These are phyloP conservation scores for Meda fulgida DNA, from an alignment of 2,797 vertebrate species.

Conservation along the genomic window DNA sequence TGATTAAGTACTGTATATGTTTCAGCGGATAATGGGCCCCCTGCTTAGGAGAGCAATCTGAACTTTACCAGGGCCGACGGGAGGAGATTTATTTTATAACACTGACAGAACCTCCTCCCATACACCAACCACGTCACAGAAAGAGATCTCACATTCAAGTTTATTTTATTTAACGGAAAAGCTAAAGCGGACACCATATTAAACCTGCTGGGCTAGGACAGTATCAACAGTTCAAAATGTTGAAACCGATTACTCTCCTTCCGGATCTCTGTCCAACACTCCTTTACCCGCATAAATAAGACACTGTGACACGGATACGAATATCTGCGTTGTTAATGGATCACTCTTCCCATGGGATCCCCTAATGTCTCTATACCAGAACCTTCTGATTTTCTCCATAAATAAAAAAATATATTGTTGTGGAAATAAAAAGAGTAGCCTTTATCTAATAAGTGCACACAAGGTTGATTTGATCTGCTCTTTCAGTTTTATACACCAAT, in stretches of 20 bases:
- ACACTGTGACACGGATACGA: constrained; percentile 46
- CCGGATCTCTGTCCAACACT: constrained; percentile 36
- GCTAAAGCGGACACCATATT: constrained; percentile 47
- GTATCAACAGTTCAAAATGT: constrained; percentile 32
- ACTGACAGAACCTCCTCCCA: background rate
- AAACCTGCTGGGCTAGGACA: constrained; percentile 20
- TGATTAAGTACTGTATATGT: constrained; percentile 4
- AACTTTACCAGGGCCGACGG: constrained; percentile 23
- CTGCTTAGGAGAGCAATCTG: constrained; percentile 20
- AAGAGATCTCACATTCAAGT: constrained; percentile 34
- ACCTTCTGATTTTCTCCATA: background rate
- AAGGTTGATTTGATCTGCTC: background rate
- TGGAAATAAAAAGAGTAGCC: background rate
- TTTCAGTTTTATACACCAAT: background rate
- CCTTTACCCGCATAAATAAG: constrained; percentile 30
- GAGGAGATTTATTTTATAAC: constrained; percentile 37
- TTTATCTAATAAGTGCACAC: background rate
- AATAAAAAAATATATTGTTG: background rate
- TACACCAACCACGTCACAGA: background rate
- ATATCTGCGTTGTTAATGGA: background rate
- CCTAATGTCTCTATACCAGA: background rate
- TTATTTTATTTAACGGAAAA: constrained; percentile 63
- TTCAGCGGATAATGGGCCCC: constrained; percentile 19
- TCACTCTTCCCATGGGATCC: background rate
- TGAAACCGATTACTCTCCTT: constrained; percentile 45